A percentile compares a stretch with the other conserved stretches of the same genome.
Evolutionary conservation across 2,797 vertebrate genomes (phyloP).

Genomic region (Parambassis ranga): DNA sequence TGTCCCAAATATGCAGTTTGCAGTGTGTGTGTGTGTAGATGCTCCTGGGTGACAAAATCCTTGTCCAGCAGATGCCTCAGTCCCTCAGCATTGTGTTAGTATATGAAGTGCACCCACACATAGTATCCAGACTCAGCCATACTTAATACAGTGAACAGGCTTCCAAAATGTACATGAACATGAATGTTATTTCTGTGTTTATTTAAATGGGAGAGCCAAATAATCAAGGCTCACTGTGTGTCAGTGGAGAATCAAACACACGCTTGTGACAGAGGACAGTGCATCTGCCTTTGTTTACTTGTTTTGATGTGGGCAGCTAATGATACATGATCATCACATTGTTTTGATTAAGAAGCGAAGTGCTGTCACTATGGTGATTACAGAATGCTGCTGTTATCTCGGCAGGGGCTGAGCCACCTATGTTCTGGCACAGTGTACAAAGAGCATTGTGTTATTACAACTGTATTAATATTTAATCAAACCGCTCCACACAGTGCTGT

Average conservation of each 20-base stretch:
- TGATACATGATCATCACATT: slow-evolving; percentile 6
- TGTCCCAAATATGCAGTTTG: too few species aligned
- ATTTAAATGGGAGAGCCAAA: background rate
- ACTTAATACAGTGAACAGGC: too few species aligned
- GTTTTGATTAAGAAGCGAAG: slow-evolving; percentile 32
- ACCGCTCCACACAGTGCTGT: background rate
- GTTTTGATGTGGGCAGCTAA: slow-evolving; percentile 32
- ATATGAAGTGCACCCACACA: too few species aligned
- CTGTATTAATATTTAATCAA: slow-evolving; percentile 36
- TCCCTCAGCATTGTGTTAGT: too few species aligned
- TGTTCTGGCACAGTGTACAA: slow-evolving; percentile 6
- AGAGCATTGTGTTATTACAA: slow-evolving; percentile 26
- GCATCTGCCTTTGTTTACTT: slow-evolving; percentile 16
- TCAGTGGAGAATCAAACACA: background rate
- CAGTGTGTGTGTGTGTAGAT: too few species aligned
- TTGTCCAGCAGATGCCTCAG: too few species aligned
- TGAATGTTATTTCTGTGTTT: background rate
- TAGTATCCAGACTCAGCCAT: too few species aligned
- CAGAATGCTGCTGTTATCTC: slow-evolving; percentile 10
- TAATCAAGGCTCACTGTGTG: background rate
- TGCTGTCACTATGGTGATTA: slow-evolving; percentile 28
- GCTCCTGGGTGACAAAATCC: too few species aligned
- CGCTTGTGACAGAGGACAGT: slow-evolving; percentile 5
- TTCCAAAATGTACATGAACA: background rate
- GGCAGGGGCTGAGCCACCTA: slow-evolving; percentile 9